Conservation (phyloP, 2,797 vertebrate species). For the Gymnoscopelus microlampas region DNA sequence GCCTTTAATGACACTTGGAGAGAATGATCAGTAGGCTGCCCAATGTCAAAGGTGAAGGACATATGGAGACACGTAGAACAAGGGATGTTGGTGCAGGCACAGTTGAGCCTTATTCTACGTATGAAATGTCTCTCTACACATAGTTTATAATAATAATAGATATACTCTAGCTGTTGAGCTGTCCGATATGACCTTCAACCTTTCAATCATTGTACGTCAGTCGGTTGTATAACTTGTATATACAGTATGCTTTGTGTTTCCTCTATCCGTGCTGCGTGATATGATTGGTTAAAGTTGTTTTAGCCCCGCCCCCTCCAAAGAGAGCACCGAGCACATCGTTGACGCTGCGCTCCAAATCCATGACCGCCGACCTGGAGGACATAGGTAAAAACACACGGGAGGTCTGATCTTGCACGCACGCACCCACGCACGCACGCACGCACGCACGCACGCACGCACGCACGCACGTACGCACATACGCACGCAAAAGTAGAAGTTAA, state of each 20-base stretch:
- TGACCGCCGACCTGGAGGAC: slow-evolving; percentile 97
- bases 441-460: neutral
- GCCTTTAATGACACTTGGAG: too few relatives aligned
- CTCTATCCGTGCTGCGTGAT: neutral
- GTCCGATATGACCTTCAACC: neutral
- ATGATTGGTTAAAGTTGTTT: slow-evolving; percentile 26
- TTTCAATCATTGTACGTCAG: neutral
- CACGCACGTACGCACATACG: neutral
- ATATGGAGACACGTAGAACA: too few relatives aligned
- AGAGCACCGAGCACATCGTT: slow-evolving; percentile 95
- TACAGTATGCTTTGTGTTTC: neutral
- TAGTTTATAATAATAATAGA: too few relatives aligned
- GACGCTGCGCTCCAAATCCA: slow-evolving; percentile 97
- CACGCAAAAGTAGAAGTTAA: too few relatives aligned
- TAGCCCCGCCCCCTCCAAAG: slow-evolving; percentile 96
- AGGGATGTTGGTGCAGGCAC: too few relatives aligned
- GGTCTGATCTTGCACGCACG: neutral
- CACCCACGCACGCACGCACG: slow-evolving; percentile 1
- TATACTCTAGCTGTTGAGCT: neutral
- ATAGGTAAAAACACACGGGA: slow-evolving; percentile 73
- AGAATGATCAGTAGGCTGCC: too few relatives aligned
- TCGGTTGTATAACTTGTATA: neutral
- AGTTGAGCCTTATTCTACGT: too few relatives aligned
- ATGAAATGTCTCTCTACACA: too few relatives aligned
- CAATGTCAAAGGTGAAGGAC: too few relatives aligned